phyloP scores from a whole-genome alignment of 2,113 vertebrate genomes.

The Mastomys natalensis region DNA sequence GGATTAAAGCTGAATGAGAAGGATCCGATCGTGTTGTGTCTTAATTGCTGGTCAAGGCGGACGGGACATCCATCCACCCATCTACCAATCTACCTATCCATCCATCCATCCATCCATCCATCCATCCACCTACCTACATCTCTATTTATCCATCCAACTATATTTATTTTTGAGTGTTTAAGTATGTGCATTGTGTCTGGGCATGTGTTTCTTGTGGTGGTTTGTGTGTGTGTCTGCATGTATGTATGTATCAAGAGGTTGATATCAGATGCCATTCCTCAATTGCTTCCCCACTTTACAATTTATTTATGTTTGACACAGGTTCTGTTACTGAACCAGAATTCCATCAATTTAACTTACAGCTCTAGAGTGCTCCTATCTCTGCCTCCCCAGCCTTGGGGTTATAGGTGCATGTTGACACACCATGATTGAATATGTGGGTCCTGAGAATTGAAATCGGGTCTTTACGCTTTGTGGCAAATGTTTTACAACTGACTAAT shows the following conservation, averaged over 20 bases:
- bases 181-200: background rate
- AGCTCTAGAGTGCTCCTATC: background rate
- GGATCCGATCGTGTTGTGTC: no score
- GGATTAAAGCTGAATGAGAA: no score
- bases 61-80: no score
- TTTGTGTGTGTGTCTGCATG: background rate
- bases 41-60: no score
- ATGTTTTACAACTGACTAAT: background rate
- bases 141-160: background rate
- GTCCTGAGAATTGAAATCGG: background rate
- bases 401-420: background rate
- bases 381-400: background rate
- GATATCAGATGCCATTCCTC: background rate
- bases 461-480: no score
- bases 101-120: background rate
- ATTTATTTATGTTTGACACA: background rate
- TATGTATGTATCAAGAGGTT: background rate
- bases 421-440: background rate
- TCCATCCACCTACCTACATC: background rate
- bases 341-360: background rate
- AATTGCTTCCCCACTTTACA: background rate
- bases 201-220: background rate
- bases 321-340: background rate
- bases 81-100: background rate
- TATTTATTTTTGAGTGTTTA: background rate